Evolutionary conservation across 2,888 invertebrate genomes (phyloP).

Genomic region (Cremastobaeus sp.): DNA sequence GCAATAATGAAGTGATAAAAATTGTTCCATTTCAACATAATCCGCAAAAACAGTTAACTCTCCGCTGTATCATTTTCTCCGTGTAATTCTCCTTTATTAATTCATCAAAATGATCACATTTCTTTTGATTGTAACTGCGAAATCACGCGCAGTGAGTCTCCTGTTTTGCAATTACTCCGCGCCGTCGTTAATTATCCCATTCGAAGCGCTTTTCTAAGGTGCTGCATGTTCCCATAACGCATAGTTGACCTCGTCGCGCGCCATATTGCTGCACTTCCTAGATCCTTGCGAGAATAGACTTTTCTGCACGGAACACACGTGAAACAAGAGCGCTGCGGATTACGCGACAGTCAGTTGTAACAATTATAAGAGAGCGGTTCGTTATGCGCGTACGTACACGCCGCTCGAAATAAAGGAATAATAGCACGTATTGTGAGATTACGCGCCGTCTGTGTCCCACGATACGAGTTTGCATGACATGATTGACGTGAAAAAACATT

Average conservation of each 20-base stretch:
- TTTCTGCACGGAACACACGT: constrained; percentile 47
- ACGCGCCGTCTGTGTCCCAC: constrained; percentile 45
- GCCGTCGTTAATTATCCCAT: constrained; percentile 52
- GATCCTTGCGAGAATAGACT: constrained; percentile 56
- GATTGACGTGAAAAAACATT: constrained; percentile 47
- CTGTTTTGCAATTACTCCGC: constrained; percentile 45
- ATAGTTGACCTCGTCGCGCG: constrained; percentile 44
- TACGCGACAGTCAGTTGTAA: constrained; percentile 58
- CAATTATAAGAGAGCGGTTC: constrained; percentile 60
- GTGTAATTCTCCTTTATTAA: too few species aligned
- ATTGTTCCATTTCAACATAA: too few species aligned
- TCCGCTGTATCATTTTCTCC: too few species aligned
- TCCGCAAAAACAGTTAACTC: too few species aligned
- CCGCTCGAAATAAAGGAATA: constrained; percentile 49
- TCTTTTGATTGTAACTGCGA: constrained; percentile 37
- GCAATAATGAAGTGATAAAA: too few species aligned
- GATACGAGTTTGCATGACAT: constrained; percentile 40
- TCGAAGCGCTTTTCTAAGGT: constrained; percentile 49
- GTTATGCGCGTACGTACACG: constrained; percentile 42
- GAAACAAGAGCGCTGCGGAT: constrained; percentile 53
- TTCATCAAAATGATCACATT: constrained; percentile 37
- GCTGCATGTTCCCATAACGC: constrained; percentile 53
- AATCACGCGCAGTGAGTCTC: constrained; percentile 29
- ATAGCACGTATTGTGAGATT: constrained; percentile 51
- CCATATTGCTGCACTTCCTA: constrained; percentile 58